These are phyloP conservation scores for Drosophila prosaltans DNA, from an alignment of 1,140 invertebrate species.

Conservation along the genomic window DNA sequence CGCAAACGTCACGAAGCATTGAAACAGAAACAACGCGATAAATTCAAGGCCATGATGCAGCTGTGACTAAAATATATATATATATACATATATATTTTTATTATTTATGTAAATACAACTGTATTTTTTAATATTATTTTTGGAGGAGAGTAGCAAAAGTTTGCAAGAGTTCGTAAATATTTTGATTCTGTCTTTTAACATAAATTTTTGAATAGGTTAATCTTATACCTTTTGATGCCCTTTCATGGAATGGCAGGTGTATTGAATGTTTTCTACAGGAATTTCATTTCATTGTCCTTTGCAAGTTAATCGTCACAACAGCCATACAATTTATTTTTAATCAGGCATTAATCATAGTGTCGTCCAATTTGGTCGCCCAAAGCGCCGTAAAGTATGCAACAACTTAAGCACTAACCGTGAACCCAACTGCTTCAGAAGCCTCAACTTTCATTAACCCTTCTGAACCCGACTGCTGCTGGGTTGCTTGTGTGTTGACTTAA, in stretches of 20 bases:
- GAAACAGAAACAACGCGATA: conserved; percentile 59
- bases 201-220: neutral
- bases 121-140: neutral
- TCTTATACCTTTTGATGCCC: too few relatives aligned
- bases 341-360: conserved; percentile 22
- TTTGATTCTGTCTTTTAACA: too few relatives aligned
- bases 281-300: neutral
- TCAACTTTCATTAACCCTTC: conserved; percentile 72
- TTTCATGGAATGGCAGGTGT: too few relatives aligned
- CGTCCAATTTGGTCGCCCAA: conserved; percentile 9
- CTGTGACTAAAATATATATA: conserved; percentile 27
- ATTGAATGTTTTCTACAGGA: too few relatives aligned
- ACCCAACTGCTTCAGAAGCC: conserved; percentile 33
- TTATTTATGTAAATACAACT: neutral
- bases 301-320: neutral
- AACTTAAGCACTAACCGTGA: conserved; percentile 28
- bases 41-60: conserved; percentile 63
- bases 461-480: conserved; percentile 27
- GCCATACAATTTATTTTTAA: conserved; percentile 2
- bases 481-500: conserved; percentile 62
- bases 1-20: conserved; percentile 52
- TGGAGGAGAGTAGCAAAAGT: too few relatives aligned
- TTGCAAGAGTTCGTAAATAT: too few relatives aligned
- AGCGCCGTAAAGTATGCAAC: conserved; percentile 14
- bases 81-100: neutral